These are phyloP conservation scores for Todiramphus chloris DNA, from an alignment of 2,113 vertebrate species.

Conservation along the genomic window DNA sequence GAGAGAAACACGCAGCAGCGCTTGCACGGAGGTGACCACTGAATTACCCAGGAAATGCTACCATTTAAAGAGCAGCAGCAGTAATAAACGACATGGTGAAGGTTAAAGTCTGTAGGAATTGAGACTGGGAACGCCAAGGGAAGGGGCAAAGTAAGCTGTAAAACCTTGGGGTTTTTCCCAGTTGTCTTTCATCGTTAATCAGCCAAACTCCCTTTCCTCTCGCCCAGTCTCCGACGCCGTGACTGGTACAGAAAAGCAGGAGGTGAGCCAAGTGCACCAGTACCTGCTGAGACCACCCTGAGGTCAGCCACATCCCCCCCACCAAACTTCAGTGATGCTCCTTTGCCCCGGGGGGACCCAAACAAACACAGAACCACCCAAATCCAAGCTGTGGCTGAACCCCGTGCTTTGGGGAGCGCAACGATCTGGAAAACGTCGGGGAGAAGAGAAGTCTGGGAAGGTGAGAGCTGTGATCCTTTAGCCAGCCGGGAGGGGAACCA, in stretches of 20 bases:
- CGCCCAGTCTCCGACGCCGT: rapidly evolving
- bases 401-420: not conserved
- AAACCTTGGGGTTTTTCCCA: not conserved
- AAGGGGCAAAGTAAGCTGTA: not conserved
- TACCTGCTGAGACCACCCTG: not conserved
- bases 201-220: not conserved
- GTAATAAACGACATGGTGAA: not conserved
- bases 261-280: rapidly evolving
- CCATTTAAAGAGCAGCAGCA: not conserved
- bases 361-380: not conserved
- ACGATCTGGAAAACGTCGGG: rapidly evolving
- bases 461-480: rapidly evolving
- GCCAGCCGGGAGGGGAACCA: not conserved
- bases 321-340: not conserved
- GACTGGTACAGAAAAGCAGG: not conserved
- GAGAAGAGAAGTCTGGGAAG: not conserved
- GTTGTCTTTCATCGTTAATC: not conserved
- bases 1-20: not conserved
- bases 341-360: not conserved
- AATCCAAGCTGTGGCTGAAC: not conserved
- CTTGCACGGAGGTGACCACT: not conserved
- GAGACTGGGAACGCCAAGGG: not conserved
- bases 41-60: not conserved
- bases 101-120: not conserved
- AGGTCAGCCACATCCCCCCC: no score